Evolutionary conservation across 2,797 vertebrate species (phyloP), one percentile per base, ranked within the genome.

Genomic region (Dendrocincla tyrannina): DNA sequence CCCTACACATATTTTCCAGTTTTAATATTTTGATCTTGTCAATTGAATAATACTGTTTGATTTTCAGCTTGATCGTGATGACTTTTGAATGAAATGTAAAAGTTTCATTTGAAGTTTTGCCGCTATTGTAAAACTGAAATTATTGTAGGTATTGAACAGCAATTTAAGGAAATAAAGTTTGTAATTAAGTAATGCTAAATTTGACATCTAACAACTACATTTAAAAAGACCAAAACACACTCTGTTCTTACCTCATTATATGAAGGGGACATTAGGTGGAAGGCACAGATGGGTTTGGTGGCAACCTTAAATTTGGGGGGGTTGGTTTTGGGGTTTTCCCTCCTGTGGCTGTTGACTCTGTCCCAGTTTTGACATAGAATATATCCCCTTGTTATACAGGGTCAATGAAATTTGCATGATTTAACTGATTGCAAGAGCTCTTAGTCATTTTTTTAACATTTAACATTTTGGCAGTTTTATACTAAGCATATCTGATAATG

Each of bases 371-470:
- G 11, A 49, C 32, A 67, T 69, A 58, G 35, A 47, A 66, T 70
- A 32, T 77, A 69, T 20, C 25, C 53, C 59, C 67, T 84, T 56
- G 33, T 55, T 73, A 23, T 20, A 33, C 47, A 59, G 19, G 12
- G 8, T 52, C 80, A 76, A 4, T 80, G 77, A 76, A 83, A 88
- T 91, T 46, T 78, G 58, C 84, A 80, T 84, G 73, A 42, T 78
- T 96, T 95, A 95, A 70, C 46, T 82, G 68, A 64, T 32, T 81
- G 52, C 83, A 88, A 89, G 37, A 79, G 41, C 72, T 79, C n/a
- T 80, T 82, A 55, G 69, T 67, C 8, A 53, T 3, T 63, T 56
- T 32, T 66, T 85, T 42, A 70, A 85, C 41, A 11, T 66, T 77
- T 67, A 70, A 32, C 62, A 49, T 89, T 89, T 86, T 70, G 67